Base-by-base conservation (phyloP, 2,888 invertebrate species). In the Agonopterix arenella region DNA sequence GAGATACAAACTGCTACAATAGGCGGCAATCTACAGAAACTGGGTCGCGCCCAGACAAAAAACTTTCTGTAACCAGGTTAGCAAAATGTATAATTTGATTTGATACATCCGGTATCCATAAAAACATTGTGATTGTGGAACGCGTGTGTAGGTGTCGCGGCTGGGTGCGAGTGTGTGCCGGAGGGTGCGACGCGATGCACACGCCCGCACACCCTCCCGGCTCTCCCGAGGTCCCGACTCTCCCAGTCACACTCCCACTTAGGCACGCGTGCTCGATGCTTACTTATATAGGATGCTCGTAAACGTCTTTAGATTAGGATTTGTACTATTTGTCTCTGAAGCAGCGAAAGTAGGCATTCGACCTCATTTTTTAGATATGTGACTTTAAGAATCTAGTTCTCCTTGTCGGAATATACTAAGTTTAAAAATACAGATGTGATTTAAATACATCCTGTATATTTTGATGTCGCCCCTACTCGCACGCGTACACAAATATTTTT, bases 191-290 rank as follows among this genome's bases (percentile, higher is more conserved):
- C 5, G 28, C 28, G 28, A 28, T 28, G 28, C 28, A 28, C 28
- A 28, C 28, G 28, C 28, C 28, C 28, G 28, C 58, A 55, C 57
- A 51, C 11, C 13, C 8, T 28, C 47, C 57, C 52, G 52, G 49
- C 11, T 13, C 8, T 28, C 47, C 57, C 52, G 52, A 51, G 51
- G 44, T 52, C 38, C 47, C 9, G 28, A 18, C 11, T 28, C 55
- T 57, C 47, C 53, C 42, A 13, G 36, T 37, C 57, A 56, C 57
- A 58, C 63, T 63, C 62, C 73, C 73, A 72, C 78, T 79, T 68
- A 55, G 68, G 73, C 72, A 74, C 73, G 75, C 70, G 64, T 72
- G 61, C 61, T 44, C 46, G 11, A 50, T 38, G 46, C 46, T 43
- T n/a, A 8, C 46, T 37, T 28, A 28, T 7, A 28, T 5, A 28